phyloP scores from a whole-genome alignment of 92 coral and sea anemone genomes.

The Paragorgia papillata region DNA sequence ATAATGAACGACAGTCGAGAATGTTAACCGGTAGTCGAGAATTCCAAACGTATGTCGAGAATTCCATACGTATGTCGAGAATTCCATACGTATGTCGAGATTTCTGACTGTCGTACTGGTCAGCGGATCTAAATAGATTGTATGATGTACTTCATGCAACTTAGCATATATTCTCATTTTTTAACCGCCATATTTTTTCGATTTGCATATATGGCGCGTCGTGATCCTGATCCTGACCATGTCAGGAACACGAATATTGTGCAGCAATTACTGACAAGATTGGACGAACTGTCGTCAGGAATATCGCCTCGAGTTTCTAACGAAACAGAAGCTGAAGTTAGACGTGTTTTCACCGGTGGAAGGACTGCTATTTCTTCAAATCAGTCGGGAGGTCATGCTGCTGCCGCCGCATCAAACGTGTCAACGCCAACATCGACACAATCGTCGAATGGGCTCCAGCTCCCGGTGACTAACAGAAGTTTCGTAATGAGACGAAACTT shows the following conservation, averaged over 20 bases:
- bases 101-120: slow-evolving; percentile 1
- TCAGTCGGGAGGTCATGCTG: slow-evolving; percentile 1
- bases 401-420: background rate
- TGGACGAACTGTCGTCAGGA: no score
- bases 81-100: slow-evolving; percentile 5
- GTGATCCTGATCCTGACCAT: background rate
- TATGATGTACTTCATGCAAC: background rate
- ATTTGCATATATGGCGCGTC: slow-evolving; percentile 7
- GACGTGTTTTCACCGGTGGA: slow-evolving; percentile 5
- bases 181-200: background rate
- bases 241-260: no score
- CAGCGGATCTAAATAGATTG: background rate
- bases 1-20: slow-evolving; percentile 2
- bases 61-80: no score
- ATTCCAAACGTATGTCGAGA: no score
- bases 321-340: no score
- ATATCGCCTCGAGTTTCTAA: background rate
- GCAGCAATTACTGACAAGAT: no score
- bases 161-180: no score
- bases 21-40: background rate
- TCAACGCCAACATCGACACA: background rate
- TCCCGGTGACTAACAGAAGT: slow-evolving; percentile 1
- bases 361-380: background rate
- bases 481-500: slow-evolving; percentile 14
- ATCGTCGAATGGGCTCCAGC: background rate